Percentiles rank a stretch among this genome's conserved stretches.
Conservation (phyloP, 2,113 vertebrate species). For the Semnornis frantzii region DNA sequence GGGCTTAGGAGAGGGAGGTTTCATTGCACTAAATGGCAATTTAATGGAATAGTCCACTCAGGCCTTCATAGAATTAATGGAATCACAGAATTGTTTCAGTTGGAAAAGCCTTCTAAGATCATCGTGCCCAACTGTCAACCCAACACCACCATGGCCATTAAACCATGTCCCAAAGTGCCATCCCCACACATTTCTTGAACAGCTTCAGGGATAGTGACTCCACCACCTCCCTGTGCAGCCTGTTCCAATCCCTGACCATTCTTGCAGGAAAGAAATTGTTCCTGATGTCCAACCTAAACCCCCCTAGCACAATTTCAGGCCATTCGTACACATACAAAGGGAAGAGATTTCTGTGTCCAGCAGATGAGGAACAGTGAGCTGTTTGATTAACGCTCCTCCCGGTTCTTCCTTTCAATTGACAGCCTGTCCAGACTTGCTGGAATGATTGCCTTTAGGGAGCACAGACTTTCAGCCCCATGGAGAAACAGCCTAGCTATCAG, state of each 20-base stretch:
- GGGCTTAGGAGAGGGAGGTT: neutral
- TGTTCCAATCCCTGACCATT: too few species aligned
- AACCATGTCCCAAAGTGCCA: too few species aligned
- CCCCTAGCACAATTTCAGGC: too few species aligned
- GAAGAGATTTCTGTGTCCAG: neutral
- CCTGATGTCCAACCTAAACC: too few species aligned
- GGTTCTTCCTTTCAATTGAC: neutral
- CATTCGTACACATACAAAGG: neutral
- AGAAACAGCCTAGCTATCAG: neutral
- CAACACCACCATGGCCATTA: too few species aligned
- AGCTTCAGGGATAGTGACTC: too few species aligned
- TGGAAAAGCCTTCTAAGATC: too few species aligned
- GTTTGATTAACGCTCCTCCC: neutral
- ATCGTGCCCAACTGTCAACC: too few species aligned
- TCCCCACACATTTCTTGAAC: too few species aligned
- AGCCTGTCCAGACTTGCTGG: neutral
- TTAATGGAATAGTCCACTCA: neutral
- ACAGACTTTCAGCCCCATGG: neutral
- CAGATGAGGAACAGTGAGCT: neutral
- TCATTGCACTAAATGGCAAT: neutral
- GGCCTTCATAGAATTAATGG: neutral
- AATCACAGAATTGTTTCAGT: too few species aligned
- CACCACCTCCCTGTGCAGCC: too few species aligned
- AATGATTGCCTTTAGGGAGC: neutral
- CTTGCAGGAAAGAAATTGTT: too few species aligned